Conservation (phyloP, 1,140 invertebrate species). For the Aphis craccivora region DNA sequence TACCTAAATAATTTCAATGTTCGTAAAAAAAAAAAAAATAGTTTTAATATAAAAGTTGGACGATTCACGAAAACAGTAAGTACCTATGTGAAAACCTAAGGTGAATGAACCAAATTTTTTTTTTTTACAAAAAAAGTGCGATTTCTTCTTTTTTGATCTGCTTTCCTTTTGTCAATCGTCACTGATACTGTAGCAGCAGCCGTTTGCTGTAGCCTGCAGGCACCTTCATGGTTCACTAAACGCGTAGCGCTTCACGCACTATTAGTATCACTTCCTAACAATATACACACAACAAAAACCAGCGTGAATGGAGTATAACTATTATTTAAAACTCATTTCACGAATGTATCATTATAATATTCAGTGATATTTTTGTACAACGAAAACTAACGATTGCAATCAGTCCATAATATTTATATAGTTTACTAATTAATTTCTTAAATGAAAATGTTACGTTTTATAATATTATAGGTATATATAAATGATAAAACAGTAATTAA, state of each 20-base stretch:
- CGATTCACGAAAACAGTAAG: not conserved
- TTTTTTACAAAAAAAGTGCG: not conserved
- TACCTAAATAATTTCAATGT: not conserved
- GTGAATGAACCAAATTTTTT: slow-evolving; percentile 37
- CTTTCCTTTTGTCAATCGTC: slow-evolving; percentile 45
- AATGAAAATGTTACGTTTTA: not conserved
- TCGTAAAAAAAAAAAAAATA: not conserved
- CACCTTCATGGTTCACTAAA: slow-evolving; percentile 20
- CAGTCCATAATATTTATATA: not conserved
- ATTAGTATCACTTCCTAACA: slow-evolving; percentile 34
- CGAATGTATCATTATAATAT: not conserved
- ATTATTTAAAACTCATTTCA: slow-evolving; percentile 15
- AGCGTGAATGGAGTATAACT: not conserved
- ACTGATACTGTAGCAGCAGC: not conserved
- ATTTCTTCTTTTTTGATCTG: slow-evolving; percentile 37
- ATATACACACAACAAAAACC: not conserved
- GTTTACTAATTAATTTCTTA: not conserved
- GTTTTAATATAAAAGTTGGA: not conserved
- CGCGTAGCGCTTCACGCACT: slow-evolving; percentile 35
- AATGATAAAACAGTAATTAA: not conserved
- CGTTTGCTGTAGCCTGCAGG: not conserved
- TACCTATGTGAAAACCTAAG: not conserved
- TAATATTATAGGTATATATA: not conserved
- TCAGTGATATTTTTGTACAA: not conserved
- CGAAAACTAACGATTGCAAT: not conserved